Conservation (phyloP, 2,797 vertebrate genomes). For the Acestrorhynchus altus region DNA sequence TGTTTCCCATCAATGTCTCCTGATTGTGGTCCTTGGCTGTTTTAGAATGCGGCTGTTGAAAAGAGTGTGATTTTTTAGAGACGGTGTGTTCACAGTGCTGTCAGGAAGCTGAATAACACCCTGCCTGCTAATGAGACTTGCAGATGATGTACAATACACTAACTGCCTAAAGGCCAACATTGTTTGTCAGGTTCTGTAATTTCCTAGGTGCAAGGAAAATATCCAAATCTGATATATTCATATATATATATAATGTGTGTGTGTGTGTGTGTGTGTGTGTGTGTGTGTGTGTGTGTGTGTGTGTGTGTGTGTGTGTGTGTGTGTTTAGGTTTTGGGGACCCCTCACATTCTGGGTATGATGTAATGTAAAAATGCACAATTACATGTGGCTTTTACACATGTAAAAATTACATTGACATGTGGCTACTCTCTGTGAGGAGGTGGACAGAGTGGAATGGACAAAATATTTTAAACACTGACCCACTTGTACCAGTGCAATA, state of each 20-base stretch:
- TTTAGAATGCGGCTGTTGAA: background rate
- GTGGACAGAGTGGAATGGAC: too few species aligned
- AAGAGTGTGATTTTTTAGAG: background rate
- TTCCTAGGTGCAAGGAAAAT: background rate
- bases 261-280: background rate
- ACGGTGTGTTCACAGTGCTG: background rate
- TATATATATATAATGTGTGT: too few species aligned
- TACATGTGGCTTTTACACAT: too few species aligned
- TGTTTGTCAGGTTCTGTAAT: constrained; percentile 10
- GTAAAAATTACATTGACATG: too few species aligned
- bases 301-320: background rate
- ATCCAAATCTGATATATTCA: background rate
- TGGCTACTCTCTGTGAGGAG: too few species aligned
- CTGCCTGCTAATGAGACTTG: background rate
- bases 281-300: background rate
- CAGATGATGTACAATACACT: background rate
- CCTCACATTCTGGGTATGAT: too few species aligned
- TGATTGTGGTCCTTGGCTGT: background rate
- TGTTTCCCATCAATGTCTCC: background rate
- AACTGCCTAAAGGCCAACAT: constrained; percentile 3
- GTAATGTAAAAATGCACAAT: too few species aligned
- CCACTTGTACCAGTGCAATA: too few species aligned
- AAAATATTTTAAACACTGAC: too few species aligned
- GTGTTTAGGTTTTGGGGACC: too few species aligned
- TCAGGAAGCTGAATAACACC: constrained; percentile 1